A percentile compares a stretch with the other conserved stretches of the same genome.
Evolutionary conservation across 2,113 vertebrate species (phyloP).

Genomic region (Psittacula cyanocephala): DNA sequence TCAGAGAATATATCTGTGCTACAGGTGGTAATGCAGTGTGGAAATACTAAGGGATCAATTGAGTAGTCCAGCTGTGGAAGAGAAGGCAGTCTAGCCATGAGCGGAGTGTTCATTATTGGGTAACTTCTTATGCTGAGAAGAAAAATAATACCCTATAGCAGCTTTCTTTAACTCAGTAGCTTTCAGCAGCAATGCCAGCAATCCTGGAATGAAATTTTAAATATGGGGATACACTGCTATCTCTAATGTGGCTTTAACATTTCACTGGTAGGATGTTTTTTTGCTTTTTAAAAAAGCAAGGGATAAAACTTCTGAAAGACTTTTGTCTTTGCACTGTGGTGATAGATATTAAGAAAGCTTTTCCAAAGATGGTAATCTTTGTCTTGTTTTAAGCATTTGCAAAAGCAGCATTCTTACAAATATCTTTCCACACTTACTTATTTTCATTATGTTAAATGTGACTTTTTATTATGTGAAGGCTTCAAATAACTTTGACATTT

Average conservation of each 20-base stretch:
- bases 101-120: not conserved
- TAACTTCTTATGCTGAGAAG: not conserved
- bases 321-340: not conserved
- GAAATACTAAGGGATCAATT: not conserved
- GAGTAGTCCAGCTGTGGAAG: not conserved
- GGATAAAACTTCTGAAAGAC: not conserved
- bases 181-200: not conserved
- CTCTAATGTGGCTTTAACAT: not conserved
- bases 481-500: not conserved
- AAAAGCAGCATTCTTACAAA: not conserved
- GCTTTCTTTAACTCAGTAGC: not conserved
- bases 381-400: not conserved
- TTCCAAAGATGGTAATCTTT: not conserved
- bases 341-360: not conserved
- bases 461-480: not conserved
- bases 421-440: fast-evolving
- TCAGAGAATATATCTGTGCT: not conserved
- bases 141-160: not conserved
- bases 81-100: not conserved
- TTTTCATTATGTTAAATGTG: not conserved
- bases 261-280: not conserved
- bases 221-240: not conserved
- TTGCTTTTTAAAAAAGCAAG: not conserved
- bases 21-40: not conserved
- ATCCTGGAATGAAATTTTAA: not conserved